Evolutionary conservation across 2,888 invertebrate species (phyloP).

Genomic region (Amiota mariae): DNA sequence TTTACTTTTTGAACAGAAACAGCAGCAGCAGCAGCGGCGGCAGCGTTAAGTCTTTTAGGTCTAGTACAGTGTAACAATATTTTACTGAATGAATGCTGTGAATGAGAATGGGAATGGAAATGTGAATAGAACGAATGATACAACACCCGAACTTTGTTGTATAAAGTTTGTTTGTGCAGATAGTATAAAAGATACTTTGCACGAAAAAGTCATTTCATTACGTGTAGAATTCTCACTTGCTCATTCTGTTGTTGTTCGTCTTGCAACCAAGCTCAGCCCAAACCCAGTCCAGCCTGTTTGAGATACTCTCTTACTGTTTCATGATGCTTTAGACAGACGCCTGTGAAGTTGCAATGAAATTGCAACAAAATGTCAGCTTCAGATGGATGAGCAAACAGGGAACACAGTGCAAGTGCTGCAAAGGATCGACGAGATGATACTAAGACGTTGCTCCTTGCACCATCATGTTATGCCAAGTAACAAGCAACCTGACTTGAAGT

Average conservation of each 20-base stretch:
- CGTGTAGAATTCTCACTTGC: slow-evolving; percentile 16
- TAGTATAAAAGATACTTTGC: neutral
- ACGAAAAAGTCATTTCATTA: slow-evolving; percentile 48
- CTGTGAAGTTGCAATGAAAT: slow-evolving; percentile 43
- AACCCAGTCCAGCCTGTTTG: neutral
- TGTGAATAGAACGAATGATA: neutral
- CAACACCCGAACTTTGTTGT: slow-evolving; percentile 12
- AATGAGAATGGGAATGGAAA: neutral
- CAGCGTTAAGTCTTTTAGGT: slow-evolving; percentile 23
- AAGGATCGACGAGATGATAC: neutral
- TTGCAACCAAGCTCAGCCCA: too few species aligned
- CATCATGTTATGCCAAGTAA: too few species aligned
- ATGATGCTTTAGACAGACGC: neutral
- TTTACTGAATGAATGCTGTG: slow-evolving; percentile 3
- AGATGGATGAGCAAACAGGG: slow-evolving; percentile 15
- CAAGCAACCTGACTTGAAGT: slow-evolving; percentile 10
- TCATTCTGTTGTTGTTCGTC: neutral
- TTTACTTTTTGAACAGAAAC: slow-evolving; percentile 45
- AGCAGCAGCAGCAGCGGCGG: neutral
- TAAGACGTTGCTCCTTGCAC: too few species aligned
- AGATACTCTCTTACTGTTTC: too few species aligned
- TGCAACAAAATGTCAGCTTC: slow-evolving; percentile 34
- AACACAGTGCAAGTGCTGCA: neutral
- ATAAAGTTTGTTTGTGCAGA: neutral
- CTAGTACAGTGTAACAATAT: slow-evolving; percentile 20